Percentiles rank a stretch among this genome's conserved stretches.
Evolutionary conservation across 2,888 invertebrate species (phyloP).

Genomic region (Leucophenga maculata): DNA sequence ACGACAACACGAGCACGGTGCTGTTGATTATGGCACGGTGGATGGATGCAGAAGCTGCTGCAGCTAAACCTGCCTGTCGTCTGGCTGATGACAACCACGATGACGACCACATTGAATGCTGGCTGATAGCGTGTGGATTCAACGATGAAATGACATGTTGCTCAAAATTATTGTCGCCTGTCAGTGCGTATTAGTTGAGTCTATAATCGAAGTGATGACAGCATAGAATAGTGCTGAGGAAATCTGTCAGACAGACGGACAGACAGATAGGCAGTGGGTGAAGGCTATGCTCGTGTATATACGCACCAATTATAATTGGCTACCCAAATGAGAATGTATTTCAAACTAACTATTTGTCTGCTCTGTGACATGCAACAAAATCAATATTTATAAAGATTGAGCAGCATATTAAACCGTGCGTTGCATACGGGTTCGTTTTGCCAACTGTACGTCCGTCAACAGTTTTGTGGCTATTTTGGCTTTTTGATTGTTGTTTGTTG

Average conservation of each 20-base stretch:
- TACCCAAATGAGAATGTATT: too few species aligned
- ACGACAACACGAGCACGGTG: too few species aligned
- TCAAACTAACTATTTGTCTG: too few species aligned
- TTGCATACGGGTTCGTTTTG: too few species aligned
- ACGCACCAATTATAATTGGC: conserved; percentile 16
- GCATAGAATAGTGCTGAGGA: too few species aligned
- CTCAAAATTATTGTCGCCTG: conserved; percentile 59
- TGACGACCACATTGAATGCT: too few species aligned
- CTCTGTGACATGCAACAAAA: conserved; percentile 3
- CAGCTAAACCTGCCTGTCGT: too few species aligned
- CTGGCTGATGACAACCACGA: too few species aligned
- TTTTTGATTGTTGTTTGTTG: neutral
- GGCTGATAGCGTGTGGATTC: too few species aligned
- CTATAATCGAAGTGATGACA: too few species aligned
- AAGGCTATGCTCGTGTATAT: conserved; percentile 2
- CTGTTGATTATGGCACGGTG: too few species aligned
- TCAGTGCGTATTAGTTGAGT: conserved; percentile 46
- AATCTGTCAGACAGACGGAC: neutral
- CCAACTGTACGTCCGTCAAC: conserved; percentile 5
- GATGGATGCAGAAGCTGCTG: too few species aligned
- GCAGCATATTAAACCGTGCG: neutral
- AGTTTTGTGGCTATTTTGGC: conserved; percentile 16
- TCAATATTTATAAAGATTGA: conserved; percentile 18
- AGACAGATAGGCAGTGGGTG: neutral
- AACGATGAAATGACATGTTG: conserved; percentile 48